A percentile compares a stretch with the other conserved stretches of the same genome.
Conservation (phyloP, 2,113 vertebrate genomes). For the Xerus inauris region DNA sequence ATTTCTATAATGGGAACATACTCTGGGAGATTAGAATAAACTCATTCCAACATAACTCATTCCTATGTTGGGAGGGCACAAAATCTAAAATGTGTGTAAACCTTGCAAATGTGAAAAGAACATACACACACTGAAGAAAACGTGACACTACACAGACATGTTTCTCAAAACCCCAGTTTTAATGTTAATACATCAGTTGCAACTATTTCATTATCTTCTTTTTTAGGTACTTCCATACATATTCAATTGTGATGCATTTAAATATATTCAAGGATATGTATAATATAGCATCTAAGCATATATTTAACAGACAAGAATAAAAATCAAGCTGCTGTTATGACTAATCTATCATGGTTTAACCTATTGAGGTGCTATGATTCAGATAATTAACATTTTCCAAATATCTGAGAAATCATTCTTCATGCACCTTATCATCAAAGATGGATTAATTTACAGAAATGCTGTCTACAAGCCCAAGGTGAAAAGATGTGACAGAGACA, state of each 20-base stretch:
- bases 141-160: too few species aligned
- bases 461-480: not conserved
- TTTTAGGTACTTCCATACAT: not conserved
- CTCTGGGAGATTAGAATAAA: not conserved
- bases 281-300: conserved; percentile 46
- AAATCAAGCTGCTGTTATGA: conserved; percentile 58
- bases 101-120: not conserved
- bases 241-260: not conserved
- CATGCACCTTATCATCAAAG: conserved; percentile 52
- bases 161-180: not conserved
- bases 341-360: conserved; percentile 60
- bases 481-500: not conserved
- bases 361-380: conserved; percentile 66
- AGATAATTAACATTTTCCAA: conserved; percentile 74
- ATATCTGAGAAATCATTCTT: conserved; percentile 69
- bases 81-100: not conserved
- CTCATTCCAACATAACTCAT: not conserved
- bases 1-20: not conserved
- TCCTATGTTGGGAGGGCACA: not conserved
- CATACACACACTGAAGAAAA: not conserved
- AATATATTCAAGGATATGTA: not conserved
- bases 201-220: not conserved
- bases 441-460: conserved; percentile 57
- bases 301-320: conserved; percentile 60
- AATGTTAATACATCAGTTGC: not conserved